These are phyloP conservation scores for Serilophus lunatus DNA, from an alignment of 2,113 vertebrate genomes.

Conservation along the genomic window DNA sequence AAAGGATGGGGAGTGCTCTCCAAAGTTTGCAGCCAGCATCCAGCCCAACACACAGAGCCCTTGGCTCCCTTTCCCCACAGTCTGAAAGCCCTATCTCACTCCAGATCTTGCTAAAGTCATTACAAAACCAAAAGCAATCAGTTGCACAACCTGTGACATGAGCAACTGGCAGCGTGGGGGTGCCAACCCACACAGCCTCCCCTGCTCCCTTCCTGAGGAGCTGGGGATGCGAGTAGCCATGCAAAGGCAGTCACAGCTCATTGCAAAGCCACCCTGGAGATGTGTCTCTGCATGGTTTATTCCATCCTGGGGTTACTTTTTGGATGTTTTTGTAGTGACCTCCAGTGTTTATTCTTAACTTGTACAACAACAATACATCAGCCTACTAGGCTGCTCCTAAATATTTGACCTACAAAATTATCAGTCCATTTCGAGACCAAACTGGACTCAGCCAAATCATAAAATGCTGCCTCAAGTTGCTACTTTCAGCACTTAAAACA, in stretches of 20 bases:
- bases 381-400: not conserved
- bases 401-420: not conserved
- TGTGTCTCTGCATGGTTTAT: not conserved
- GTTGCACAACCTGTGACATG: fast-evolving
- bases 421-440: not conserved
- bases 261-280: not conserved
- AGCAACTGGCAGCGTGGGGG: fast-evolving
- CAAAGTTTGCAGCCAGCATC: not conserved
- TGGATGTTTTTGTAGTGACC: not conserved
- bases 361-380: not conserved
- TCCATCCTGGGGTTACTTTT: not conserved
- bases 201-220: not conserved
- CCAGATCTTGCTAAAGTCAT: not conserved
- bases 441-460: not conserved
- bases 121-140: not conserved
- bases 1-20: not conserved
- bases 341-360: not conserved
- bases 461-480: not conserved
- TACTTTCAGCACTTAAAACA: not conserved
- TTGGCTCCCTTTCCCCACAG: not conserved
- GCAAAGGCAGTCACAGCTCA: not conserved
- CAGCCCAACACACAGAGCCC: not conserved
- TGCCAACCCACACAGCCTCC: not conserved
- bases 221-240: not conserved
- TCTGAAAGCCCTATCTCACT: not conserved